These are phyloP conservation scores for Drosophila atripex DNA, from an alignment of 2,888 invertebrate genomes.

Conservation along the genomic window DNA sequence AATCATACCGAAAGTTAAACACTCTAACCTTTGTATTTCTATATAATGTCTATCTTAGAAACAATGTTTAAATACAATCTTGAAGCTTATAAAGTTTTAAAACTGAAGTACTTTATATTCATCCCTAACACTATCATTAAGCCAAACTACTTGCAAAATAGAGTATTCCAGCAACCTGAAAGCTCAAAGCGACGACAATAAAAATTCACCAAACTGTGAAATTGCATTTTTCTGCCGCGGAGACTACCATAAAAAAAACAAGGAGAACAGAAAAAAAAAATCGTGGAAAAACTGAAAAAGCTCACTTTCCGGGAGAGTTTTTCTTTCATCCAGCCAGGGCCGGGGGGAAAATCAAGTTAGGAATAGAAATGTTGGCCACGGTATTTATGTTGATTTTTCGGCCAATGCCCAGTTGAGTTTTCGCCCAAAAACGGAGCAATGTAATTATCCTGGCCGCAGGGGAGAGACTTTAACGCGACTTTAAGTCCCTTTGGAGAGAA, in stretches of 20 bases:
- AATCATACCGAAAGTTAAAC: not conserved
- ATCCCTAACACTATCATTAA: not conserved
- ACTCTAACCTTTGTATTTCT: conserved; percentile 1
- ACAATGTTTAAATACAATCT: too few relatives aligned
- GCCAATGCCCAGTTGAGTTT: conserved; percentile 64
- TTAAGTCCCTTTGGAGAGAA: conserved; percentile 9
- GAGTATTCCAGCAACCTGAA: conserved; percentile 27
- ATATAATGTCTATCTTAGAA: too few relatives aligned
- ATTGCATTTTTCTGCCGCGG: conserved; percentile 79
- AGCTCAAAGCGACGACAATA: conserved; percentile 78
- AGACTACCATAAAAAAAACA: conserved; percentile 49
- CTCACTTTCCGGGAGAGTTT: conserved; percentile 31
- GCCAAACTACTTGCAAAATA: conserved; percentile 5
- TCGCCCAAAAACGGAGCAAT: conserved; percentile 53
- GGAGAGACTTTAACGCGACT: conserved; percentile 20
- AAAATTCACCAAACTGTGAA: conserved; percentile 80
- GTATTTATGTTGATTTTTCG: conserved; percentile 78
- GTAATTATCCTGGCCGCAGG: conserved; percentile 63
- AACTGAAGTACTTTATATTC: too few relatives aligned
- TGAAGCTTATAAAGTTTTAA: too few relatives aligned
- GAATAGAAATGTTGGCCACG: conserved; percentile 76
- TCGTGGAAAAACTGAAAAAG: conserved; percentile 30
- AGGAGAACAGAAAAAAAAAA: conserved; percentile 9
- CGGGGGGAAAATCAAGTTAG: conserved; percentile 72
- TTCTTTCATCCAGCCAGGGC: conserved; percentile 28